Percentiles rank a stretch among this genome's conserved stretches.
Evolutionary conservation across 1,140 invertebrate species (phyloP).

Genomic region (Plodia interpunctella): DNA sequence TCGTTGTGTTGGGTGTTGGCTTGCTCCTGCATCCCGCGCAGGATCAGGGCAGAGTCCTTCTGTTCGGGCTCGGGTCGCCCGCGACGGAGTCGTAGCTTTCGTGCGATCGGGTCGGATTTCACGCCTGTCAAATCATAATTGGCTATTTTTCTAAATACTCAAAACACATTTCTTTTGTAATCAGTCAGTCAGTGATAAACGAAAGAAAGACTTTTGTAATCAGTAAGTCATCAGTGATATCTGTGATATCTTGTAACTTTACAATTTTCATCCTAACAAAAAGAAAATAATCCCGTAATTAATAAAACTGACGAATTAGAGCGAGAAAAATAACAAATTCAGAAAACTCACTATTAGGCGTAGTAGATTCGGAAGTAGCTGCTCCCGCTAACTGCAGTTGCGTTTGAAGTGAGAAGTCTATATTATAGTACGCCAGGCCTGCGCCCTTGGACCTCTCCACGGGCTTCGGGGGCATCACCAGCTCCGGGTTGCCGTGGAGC

Average conservation of each 20-base stretch:
- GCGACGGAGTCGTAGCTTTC: slow-evolving; percentile 91
- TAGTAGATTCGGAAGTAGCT: slow-evolving; percentile 84
- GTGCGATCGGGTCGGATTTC: slow-evolving; percentile 90
- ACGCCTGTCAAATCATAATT: slow-evolving; percentile 24
- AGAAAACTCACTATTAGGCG: slow-evolving; percentile 81
- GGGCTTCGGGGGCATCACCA: slow-evolving; percentile 98
- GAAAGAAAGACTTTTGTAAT: too few relatives aligned
- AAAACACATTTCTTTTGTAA: too few relatives aligned
- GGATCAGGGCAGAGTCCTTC: slow-evolving; percentile 95
- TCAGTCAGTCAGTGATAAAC: too few relatives aligned
- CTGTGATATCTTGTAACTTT: too few relatives aligned
- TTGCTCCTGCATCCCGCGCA: slow-evolving; percentile 98
- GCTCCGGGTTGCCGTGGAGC: slow-evolving; percentile 94
- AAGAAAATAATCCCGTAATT: too few relatives aligned
- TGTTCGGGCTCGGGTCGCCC: slow-evolving; percentile 88
- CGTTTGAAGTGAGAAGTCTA: slow-evolving; percentile 98
- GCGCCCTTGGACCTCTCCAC: slow-evolving; percentile 86
- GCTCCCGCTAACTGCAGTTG: slow-evolving; percentile 96
- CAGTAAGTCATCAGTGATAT: too few relatives aligned
- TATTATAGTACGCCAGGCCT: slow-evolving; percentile 98
- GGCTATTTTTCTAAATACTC: too few relatives aligned
- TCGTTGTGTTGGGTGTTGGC: slow-evolving; percentile 85
- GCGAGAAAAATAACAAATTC: too few relatives aligned
- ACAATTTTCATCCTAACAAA: too few relatives aligned
- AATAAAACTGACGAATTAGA: too few relatives aligned